A percentile compares a stretch with the other conserved stretches of the same genome.
Evolutionary conservation across 1,140 invertebrate species (phyloP).

Genomic region (Heliothis subflexa): DNA sequence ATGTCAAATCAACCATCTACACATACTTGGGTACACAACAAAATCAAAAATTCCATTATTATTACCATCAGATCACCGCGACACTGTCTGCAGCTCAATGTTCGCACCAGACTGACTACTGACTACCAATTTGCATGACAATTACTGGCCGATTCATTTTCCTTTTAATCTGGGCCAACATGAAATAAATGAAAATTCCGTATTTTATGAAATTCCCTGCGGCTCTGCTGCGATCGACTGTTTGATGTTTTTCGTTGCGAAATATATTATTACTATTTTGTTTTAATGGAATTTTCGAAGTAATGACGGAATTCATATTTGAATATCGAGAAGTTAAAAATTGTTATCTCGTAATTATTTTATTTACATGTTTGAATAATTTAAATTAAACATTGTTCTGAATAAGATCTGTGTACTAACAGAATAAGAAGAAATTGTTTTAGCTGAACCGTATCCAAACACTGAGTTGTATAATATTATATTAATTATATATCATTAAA

Average conservation of each 20-base stretch:
- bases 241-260: background rate
- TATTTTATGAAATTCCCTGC: constrained; percentile 19
- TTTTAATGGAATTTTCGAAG: background rate
- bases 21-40: background rate
- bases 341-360: background rate
- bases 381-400: no score
- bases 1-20: no score
- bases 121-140: constrained; percentile 36
- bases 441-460: no score
- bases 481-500: no score
- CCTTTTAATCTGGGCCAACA: constrained; percentile 24
- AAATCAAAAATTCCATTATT: background rate
- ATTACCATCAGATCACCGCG: no score
- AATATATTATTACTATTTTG: constrained; percentile 6
- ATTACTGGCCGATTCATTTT: constrained; percentile 36
- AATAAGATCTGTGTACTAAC: no score
- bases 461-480: no score
- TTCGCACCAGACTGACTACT: background rate
- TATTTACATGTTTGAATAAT: background rate
- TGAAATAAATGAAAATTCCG: constrained; percentile 32
- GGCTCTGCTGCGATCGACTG: background rate
- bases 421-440: no score
- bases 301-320: no score
- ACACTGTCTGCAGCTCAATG: no score
- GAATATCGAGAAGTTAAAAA: no score